Evolutionary conservation across 1,140 invertebrate species (phyloP).

Genomic region (Bombus impatiens): DNA sequence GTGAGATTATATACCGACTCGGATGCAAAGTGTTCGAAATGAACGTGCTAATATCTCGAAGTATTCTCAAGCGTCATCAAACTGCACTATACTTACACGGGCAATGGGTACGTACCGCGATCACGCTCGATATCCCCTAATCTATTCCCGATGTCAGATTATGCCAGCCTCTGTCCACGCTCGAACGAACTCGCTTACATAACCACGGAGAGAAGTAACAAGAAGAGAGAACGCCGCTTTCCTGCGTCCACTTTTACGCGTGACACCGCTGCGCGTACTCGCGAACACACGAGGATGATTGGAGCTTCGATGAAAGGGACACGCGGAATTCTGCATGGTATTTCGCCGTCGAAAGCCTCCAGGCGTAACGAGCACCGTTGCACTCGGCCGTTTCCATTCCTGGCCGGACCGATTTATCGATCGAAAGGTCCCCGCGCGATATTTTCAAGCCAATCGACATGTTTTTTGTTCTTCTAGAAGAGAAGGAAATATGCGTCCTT

Average conservation of each 20-base stretch:
- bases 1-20: too few species aligned
- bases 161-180: conserved; percentile 9
- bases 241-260: conserved; percentile 48
- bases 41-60: too few species aligned
- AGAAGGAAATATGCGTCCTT: not conserved
- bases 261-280: not conserved
- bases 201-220: conserved; percentile 44
- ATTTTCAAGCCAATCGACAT: not conserved
- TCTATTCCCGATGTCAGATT: conserved; percentile 52
- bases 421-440: conserved; percentile 15
- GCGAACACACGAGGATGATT: conserved; percentile 29
- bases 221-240: conserved; percentile 31
- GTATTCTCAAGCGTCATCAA: not conserved
- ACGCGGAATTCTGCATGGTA: conserved; percentile 49
- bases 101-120: too few species aligned
- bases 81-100: not conserved
- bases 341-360: conserved; percentile 36
- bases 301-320: conserved; percentile 50
- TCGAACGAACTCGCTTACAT: conserved; percentile 27
- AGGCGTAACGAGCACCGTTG: conserved; percentile 19
- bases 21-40: too few species aligned
- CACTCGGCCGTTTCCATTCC: conserved; percentile 8
- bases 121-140: conserved; percentile 44
- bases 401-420: conserved; percentile 11
- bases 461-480: not conserved